phyloP scores from a whole-genome alignment of 2,888 invertebrate species.

The Harpalus rubripes region DNA sequence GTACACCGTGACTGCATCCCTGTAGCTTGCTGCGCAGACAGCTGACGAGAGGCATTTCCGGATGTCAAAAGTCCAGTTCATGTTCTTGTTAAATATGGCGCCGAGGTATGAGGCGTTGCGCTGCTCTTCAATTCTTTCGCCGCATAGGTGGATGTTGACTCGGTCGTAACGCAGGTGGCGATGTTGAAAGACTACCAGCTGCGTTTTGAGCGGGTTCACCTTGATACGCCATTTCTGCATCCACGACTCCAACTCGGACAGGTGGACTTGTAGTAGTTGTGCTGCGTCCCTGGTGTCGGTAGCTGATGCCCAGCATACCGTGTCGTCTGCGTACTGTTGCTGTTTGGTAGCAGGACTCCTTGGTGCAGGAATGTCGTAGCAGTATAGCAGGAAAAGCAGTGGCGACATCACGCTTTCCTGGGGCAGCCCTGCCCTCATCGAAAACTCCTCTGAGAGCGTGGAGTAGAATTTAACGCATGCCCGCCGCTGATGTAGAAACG shows the following conservation, averaged over 20 bases:
- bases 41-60: no score
- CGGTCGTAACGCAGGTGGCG: no score
- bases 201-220: no score
- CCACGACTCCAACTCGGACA: not conserved
- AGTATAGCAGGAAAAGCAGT: not conserved
- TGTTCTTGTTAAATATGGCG: no score
- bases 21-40: no score
- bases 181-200: no score
- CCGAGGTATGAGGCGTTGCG: no score
- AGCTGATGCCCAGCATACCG: not conserved
- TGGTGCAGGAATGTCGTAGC: not conserved
- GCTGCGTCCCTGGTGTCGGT: not conserved
- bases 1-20: no score
- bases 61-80: no score
- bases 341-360: not conserved
- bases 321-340: slow-evolving; percentile 2
- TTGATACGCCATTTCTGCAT: not conserved
- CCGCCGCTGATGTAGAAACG: not conserved
- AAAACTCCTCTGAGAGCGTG: not conserved
- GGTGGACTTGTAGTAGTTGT: not conserved
- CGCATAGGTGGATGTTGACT: no score
- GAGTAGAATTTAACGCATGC: not conserved
- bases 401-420: not conserved
- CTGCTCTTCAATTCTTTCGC: no score
- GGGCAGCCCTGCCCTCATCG: not conserved